A percentile compares a stretch with the other conserved stretches of the same genome.
phyloP scores from a whole-genome alignment of 2,797 vertebrate species.

The Prunella strophiata region DNA sequence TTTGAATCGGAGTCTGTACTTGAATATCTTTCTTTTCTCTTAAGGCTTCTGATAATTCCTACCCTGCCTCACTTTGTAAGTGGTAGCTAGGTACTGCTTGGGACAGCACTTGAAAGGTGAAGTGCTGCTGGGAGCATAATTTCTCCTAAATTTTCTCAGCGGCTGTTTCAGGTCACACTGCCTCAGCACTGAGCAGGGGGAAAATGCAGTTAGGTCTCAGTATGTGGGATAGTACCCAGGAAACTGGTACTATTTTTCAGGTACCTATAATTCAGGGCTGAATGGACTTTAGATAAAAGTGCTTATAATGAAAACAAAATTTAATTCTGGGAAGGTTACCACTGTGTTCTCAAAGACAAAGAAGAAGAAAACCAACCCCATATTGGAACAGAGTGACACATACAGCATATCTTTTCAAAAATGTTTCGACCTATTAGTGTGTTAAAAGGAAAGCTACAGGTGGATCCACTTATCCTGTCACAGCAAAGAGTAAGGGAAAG shows the following conservation, averaged over 20 bases:
- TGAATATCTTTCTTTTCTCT: not conserved
- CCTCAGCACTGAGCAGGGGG: not conserved
- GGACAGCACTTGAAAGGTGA: not conserved
- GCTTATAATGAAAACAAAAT: not conserved
- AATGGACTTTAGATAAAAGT: not conserved
- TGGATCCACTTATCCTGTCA: not conserved
- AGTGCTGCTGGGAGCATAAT: not conserved
- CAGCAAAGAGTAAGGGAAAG: not conserved
- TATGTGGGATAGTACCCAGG: not conserved
- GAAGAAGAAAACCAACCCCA: not conserved
- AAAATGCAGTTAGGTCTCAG: not conserved
- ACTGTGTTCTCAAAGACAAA: not conserved
- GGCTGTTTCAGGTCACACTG: not conserved
- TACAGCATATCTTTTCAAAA: not conserved
- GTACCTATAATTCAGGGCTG: not conserved
- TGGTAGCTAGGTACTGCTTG: not conserved
- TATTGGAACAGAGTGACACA: not conserved
- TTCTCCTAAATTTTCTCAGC: not conserved
- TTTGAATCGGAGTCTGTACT: not conserved
- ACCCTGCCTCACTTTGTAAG: not conserved
- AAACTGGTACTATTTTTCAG: not conserved
- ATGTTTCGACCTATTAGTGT: rapidly evolving
- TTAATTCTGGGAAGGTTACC: not conserved
- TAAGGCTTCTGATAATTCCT: not conserved
- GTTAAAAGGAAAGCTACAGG: not conserved